These are phyloP conservation scores for Python bivittatus DNA, from an alignment of 2,113 vertebrate species.

Conservation along the genomic window DNA sequence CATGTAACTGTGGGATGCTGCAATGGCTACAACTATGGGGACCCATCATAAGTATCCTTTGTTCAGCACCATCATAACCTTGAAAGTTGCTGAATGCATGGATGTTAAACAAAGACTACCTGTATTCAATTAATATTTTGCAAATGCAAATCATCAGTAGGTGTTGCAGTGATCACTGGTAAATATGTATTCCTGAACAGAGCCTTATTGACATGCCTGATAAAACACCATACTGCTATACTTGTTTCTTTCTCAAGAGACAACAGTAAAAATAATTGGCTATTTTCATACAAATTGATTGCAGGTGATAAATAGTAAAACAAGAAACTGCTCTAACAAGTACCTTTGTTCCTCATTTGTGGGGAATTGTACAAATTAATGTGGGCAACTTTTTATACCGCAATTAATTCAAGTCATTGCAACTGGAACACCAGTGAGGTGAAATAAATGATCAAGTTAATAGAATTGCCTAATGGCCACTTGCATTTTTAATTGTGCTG, in stretches of 20 bases:
- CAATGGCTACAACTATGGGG: background rate
- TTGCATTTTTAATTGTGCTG: constrained; percentile 5
- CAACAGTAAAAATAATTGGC: background rate
- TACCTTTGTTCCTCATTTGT: constrained; percentile 27
- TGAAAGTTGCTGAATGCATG: background rate
- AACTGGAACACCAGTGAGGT: constrained; percentile 37
- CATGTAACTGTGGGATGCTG: background rate
- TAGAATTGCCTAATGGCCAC: constrained; percentile 8
- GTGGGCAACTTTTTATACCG: constrained; percentile 24
- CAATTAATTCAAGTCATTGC: constrained; percentile 35
- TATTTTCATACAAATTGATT: background rate
- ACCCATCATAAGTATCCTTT: background rate
- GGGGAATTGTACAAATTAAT: constrained; percentile 18
- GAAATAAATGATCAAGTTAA: constrained; percentile 41
- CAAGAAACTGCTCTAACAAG: constrained; percentile 1
- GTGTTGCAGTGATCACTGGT: background rate
- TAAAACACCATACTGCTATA: background rate
- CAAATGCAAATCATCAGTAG: background rate
- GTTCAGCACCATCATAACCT: background rate
- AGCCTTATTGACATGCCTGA: background rate
- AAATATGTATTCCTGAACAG: background rate
- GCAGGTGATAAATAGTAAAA: background rate
- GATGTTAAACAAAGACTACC: background rate
- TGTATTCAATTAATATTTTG: background rate
- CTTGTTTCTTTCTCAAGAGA: background rate